Evolutionary conservation across 2,113 vertebrate species (phyloP), one percentile per base, ranked within the genome.

Genomic region (Paedocypris sp.): DNA sequence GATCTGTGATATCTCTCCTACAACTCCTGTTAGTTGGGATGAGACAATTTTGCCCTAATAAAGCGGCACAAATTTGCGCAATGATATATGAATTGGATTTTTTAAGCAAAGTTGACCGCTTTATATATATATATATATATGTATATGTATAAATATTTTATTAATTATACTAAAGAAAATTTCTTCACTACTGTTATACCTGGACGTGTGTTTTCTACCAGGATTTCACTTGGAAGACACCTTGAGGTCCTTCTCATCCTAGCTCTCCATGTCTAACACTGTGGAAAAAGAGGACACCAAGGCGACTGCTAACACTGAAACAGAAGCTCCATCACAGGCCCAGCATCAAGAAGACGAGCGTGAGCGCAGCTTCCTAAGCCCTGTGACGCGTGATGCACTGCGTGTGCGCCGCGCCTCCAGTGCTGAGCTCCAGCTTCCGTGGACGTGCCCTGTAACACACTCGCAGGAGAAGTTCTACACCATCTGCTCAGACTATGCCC

Each of bases 381-480:
- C 89, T 0, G 85, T 86, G 35, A 78, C 80, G 52, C 72, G 83
- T 38, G 88, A 86, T 0, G 28, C 83, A 11, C 75, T 83, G 0
- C 68, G 78, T 54, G 69, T 62, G 0, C 78, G 89, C 12, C 64
- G 91, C 68, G 86, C 86, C 42, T 84, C 91, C 9, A 86, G 81
- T n/a, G 85, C 79, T 4, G 90, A 90, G 66, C 80, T 92, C 6
- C 91, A 88, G 78, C 90, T 91, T 60, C 91, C 89, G 0, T 92
- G 92, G 90, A 90, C 88, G 68, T 98, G 93, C 74, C 95, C 92
- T 3, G 95, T 98, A 75, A 96, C 92, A 9, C 93, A 97, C 49
- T 94, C 94, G 41, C 74, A 86, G 9, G 94, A 98, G 79, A 95
- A 93, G 74, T 94, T 98, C 81, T 98, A 98, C 81, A 95, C 94